These are phyloP conservation scores for Eulemur rufifrons DNA, from an alignment of 2,113 vertebrate species.

Conservation along the genomic window DNA sequence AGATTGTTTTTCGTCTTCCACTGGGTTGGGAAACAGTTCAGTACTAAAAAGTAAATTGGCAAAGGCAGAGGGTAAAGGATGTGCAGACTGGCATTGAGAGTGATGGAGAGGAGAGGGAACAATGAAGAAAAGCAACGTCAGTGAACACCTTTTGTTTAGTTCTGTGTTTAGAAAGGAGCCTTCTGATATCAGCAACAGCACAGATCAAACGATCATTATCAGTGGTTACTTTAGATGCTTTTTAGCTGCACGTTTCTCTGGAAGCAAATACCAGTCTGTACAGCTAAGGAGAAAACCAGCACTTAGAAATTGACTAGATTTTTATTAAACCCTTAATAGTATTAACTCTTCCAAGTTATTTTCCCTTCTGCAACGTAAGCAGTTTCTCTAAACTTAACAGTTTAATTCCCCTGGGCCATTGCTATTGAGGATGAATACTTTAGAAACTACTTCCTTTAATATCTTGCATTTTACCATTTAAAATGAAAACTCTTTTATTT, in stretches of 20 bases:
- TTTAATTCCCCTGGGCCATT: not conserved
- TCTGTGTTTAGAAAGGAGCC: not conserved
- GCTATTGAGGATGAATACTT: not conserved
- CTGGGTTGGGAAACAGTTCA: not conserved
- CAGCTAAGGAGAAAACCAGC: not conserved
- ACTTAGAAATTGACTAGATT: not conserved
- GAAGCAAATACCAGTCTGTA: not conserved
- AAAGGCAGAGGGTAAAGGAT: not conserved
- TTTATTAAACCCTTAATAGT: not conserved
- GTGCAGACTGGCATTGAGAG: fast-evolving
- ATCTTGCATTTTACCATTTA: not conserved
- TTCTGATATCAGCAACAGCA: not conserved
- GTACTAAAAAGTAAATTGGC: not conserved
- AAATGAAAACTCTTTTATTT: not conserved
- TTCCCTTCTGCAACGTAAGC: not conserved
- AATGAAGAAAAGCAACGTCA: fast-evolving
- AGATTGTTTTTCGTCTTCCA: not conserved
- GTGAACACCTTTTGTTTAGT: not conserved
- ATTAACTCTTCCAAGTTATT: not conserved
- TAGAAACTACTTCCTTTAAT: fast-evolving
- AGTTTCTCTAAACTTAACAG: not conserved
- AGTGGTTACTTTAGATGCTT: not conserved
- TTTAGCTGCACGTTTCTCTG: not conserved
- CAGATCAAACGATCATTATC: not conserved
- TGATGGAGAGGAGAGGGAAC: not conserved